A percentile compares a stretch with the other conserved stretches of the same genome.
phyloP scores from a whole-genome alignment of 2,888 invertebrate species.

The Caenorhabditis virilis region DNA sequence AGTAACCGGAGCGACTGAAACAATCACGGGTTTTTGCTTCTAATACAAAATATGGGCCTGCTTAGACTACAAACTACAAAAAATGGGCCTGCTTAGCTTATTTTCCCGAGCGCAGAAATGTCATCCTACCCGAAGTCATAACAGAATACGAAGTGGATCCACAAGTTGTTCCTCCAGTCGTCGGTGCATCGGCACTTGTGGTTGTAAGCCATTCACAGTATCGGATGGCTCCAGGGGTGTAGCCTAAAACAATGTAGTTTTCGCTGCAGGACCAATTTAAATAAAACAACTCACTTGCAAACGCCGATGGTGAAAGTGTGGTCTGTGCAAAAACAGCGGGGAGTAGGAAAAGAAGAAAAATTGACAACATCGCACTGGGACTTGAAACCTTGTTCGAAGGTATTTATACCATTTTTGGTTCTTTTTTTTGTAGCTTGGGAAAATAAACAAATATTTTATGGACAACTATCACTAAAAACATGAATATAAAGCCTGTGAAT shows the following conservation, averaged over 20 bases:
- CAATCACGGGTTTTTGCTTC: too few relatives aligned
- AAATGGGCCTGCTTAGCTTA: too few relatives aligned
- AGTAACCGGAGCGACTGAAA: slow-evolving; percentile 3
- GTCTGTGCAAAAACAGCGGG: too few relatives aligned
- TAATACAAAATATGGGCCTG: too few relatives aligned
- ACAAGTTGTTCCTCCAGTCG: not conserved
- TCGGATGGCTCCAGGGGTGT: not conserved
- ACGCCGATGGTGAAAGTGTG: too few relatives aligned
- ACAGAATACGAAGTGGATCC: not conserved
- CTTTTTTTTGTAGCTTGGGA: not conserved
- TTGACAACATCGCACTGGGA: not conserved
- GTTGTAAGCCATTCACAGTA: not conserved
- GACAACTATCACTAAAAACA: too few relatives aligned
- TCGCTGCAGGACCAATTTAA: not conserved
- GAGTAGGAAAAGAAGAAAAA: not conserved
- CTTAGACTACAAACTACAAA: too few relatives aligned
- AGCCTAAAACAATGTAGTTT: not conserved
- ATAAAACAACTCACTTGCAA: too few relatives aligned
- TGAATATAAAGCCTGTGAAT: too few relatives aligned
- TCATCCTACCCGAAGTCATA: not conserved
- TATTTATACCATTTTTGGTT: not conserved
- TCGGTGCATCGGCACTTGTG: not conserved
- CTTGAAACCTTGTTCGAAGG: not conserved
- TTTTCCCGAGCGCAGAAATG: too few relatives aligned
- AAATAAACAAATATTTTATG: too few relatives aligned